These are phyloP conservation scores for Enteromius viviparus DNA, from an alignment of 2,797 vertebrate species.

Conservation along the genomic window DNA sequence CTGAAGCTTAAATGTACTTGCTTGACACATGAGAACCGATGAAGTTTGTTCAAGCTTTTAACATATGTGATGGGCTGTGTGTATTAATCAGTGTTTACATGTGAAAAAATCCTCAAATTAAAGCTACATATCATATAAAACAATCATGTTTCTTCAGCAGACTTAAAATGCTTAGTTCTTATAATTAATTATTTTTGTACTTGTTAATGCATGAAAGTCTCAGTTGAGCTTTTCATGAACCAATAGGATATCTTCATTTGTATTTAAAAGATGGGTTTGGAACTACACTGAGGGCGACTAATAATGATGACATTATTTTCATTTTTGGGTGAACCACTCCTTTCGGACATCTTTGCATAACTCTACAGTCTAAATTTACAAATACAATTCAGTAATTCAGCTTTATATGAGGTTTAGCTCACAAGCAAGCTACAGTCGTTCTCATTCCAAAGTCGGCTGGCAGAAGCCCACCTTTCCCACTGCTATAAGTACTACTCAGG, in stretches of 20 bases:
- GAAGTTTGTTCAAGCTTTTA: not conserved
- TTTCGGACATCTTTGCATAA: not conserved
- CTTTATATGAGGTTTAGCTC: not conserved
- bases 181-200: not conserved
- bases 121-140: not conserved
- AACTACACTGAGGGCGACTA: not conserved
- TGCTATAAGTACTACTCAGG: constrained; percentile 69
- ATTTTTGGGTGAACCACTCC: not conserved
- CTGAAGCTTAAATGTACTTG: not conserved
- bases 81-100: not conserved
- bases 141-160: not conserved
- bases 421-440: not conserved
- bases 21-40: not conserved
- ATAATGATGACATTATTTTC: not conserved
- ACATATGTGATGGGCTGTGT: not conserved
- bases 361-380: not conserved
- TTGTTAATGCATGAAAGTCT: too few species aligned
- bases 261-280: not conserved
- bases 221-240: not conserved
- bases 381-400: not conserved
- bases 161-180: not conserved
- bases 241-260: not conserved
- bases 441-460: constrained; percentile 12
- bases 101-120: not conserved
- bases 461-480: constrained; percentile 66